phyloP scores from a whole-genome alignment of 2,888 invertebrate genomes.

The Chloroclysta siterata region DNA sequence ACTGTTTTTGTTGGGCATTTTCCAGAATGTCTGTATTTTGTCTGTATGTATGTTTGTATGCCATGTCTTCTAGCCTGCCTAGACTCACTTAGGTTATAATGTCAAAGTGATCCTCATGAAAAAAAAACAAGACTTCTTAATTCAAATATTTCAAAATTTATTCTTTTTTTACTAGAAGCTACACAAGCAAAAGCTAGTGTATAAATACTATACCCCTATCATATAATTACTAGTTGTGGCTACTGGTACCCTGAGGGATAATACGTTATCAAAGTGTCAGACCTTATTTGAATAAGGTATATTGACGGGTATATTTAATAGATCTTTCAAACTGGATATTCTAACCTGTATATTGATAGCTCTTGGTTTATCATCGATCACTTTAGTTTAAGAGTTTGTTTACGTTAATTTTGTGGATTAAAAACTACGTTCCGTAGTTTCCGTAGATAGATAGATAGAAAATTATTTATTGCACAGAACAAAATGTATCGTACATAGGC shows the following conservation, averaged over 20 bases:
- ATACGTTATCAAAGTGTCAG: slow-evolving; percentile 41
- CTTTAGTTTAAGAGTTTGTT: slow-evolving; percentile 20
- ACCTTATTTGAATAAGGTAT: slow-evolving; percentile 40
- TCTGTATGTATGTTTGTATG: no score
- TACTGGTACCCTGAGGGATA: slow-evolving; percentile 38
- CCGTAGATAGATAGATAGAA: no score
- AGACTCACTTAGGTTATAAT: no score
- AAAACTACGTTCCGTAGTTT: not conserved
- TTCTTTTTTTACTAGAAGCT: no score
- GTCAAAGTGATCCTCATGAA: no score
- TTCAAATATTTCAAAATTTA: no score
- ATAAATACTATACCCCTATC: slow-evolving; percentile 37
- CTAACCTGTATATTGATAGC: slow-evolving; percentile 26
- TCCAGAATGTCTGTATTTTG: no score
- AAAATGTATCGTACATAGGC: no score
- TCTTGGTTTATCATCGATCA: slow-evolving; percentile 30
- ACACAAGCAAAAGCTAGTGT: slow-evolving; percentile 3
- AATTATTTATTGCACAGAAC: no score
- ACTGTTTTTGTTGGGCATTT: no score
- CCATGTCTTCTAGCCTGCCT: no score
- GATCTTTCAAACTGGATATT: slow-evolving; percentile 31
- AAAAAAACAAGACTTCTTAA: no score
- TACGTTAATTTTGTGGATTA: not conserved
- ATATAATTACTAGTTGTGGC: slow-evolving; percentile 43
- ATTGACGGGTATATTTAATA: slow-evolving; percentile 44